Evolutionary conservation across 1,140 invertebrate genomes (phyloP), one percentile per base, ranked within the genome.

Genomic region (Drosophila hydei): DNA sequence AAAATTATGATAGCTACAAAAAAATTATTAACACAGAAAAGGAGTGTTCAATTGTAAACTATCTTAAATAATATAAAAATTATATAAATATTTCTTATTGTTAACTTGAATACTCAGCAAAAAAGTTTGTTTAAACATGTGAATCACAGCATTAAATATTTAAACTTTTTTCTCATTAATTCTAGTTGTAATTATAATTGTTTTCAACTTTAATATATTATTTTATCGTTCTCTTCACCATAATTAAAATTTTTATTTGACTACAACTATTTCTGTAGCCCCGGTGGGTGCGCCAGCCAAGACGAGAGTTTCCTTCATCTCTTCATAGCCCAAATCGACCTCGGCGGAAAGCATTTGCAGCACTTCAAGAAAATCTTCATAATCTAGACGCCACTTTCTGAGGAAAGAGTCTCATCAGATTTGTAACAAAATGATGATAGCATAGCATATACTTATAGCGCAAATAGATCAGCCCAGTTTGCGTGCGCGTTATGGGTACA

Each of bases 331-430:
- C 2, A 80, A 4, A 2, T 77, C 40, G 7, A 69, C 68, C 8
- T 75, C 85, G 0, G 3, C 3, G 43, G 75, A 72, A 25, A 91
- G 58, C 7, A 65, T 58, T 8, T 75, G 58, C 3, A 91, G 59
- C 14, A 91, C 77, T 25, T 91, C 85, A 2, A 88, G 33, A 48
- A 91, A 91, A 25, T 89, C 89, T 42, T 91, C 89, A 38, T 71
- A 91, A 23, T 88, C 85, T 43, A 91, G 56, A 2, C 89, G 89
- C 89, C 89, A 91, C 48, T 91, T 91, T 67, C 89, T 91, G n/a
- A n/a, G 38, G 38, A 14, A 42, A 16, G 6, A 43, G 59, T n/a
- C 19, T 68, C 40, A 42, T 51, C 12, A 9, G 3, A 1, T 8
- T 11, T 36, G 25, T 14, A 11, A 4, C 23, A 19, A 18, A 19